Conservation (phyloP, 2,113 vertebrate genomes). For the Esox niger region DNA sequence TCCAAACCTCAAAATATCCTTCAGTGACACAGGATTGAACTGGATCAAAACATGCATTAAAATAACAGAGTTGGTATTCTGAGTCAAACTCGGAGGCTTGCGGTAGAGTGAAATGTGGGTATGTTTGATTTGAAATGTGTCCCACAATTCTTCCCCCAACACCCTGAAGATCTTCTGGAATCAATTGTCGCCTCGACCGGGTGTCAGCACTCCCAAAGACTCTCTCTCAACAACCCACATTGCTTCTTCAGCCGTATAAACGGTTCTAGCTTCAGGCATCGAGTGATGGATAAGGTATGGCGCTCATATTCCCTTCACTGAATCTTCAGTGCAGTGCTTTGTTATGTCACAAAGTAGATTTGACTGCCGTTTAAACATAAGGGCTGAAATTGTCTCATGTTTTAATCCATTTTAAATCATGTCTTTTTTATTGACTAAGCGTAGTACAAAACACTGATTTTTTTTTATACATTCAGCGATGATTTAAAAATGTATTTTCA, state of each 20-base stretch:
- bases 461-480: too few relatives aligned
- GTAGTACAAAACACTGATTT: too few relatives aligned
- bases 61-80: slow-evolving; percentile 12
- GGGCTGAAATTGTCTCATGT: too few relatives aligned
- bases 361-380: too few relatives aligned
- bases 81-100: slow-evolving; percentile 42
- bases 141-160: slow-evolving; percentile 26
- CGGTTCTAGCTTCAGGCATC: neutral
- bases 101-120: slow-evolving; percentile 26
- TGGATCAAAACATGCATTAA: slow-evolving; percentile 26
- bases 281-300: neutral
- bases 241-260: neutral
- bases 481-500: too few relatives aligned
- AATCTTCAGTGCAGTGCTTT: neutral
- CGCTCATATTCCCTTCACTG: neutral
- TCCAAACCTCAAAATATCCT: slow-evolving; percentile 53
- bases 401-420: too few relatives aligned
- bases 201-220: slow-evolving; percentile 23
- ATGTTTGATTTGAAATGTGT: slow-evolving; percentile 33
- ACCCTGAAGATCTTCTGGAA: slow-evolving; percentile 39
- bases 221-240: neutral
- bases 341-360: too few relatives aligned
- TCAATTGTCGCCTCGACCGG: slow-evolving; percentile 27
- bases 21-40: slow-evolving; percentile 33
- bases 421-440: too few relatives aligned